Conservation (phyloP, 2,888 invertebrate genomes). For the Chrysotoxum bicinctum region DNA sequence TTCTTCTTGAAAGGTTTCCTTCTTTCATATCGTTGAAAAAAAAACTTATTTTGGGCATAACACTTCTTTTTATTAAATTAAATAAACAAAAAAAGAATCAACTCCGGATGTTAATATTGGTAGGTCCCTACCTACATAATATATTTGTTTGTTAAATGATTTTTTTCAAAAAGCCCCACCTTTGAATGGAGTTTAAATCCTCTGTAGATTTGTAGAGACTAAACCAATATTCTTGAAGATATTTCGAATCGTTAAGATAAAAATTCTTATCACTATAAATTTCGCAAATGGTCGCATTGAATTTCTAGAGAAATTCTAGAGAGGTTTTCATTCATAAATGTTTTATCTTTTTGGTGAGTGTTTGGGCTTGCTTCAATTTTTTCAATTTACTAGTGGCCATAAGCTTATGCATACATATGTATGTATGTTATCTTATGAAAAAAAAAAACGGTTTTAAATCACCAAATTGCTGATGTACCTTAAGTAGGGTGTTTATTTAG, state of each 20-base stretch:
- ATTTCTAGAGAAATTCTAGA: neutral
- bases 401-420: neutral
- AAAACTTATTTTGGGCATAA: neutral
- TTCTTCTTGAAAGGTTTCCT: conserved; percentile 37
- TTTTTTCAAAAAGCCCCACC: neutral
- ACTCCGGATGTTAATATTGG: conserved; percentile 40
- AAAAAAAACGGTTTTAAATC: neutral
- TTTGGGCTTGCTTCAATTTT: neutral
- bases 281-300: neutral
- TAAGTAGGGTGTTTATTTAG: neutral
- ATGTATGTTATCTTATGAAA: no score
- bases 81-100: neutral
- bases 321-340: conserved; percentile 3
- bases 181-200: neutral
- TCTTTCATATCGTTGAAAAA: neutral
- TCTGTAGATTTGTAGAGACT: neutral
- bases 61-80: neutral
- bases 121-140: neutral
- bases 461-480: neutral
- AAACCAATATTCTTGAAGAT: conserved; percentile 40
- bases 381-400: neutral
- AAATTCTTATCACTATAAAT: neutral
- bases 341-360: neutral
- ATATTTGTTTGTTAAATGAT: conserved; percentile 9
- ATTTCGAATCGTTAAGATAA: neutral